Conservation (phyloP, 2,888 invertebrate genomes). For the Halocaridina rubra region DNA sequence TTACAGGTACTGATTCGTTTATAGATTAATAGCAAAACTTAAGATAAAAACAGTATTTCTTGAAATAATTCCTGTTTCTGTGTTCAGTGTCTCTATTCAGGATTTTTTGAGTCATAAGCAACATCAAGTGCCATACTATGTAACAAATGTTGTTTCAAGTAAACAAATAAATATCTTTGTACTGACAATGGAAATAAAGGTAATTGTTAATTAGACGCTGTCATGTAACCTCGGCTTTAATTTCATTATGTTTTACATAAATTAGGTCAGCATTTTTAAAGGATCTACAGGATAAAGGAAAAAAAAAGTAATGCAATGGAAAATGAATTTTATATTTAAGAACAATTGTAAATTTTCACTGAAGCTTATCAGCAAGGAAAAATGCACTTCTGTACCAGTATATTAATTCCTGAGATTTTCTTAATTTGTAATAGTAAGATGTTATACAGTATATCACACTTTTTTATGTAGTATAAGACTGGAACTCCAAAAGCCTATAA, state of each 20-base stretch:
- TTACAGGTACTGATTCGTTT: too few species aligned
- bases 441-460: too few species aligned
- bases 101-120: too few species aligned
- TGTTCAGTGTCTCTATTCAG: too few species aligned
- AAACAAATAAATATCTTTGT: conserved; percentile 50
- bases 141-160: conserved; percentile 45
- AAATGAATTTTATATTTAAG: conserved; percentile 3
- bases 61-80: too few species aligned
- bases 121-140: conserved; percentile 28
- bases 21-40: too few species aligned
- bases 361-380: background rate
- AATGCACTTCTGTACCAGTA: background rate
- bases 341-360: background rate
- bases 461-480: too few species aligned
- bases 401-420: background rate
- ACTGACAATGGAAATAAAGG: conserved; percentile 51
- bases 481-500: too few species aligned
- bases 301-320: background rate
- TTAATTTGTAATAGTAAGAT: background rate
- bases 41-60: too few species aligned
- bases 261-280: too few species aligned
- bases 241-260: conserved; percentile 22
- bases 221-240: too few species aligned
- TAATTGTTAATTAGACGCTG: too few species aligned
- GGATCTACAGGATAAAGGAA: background rate